Evolutionary conservation across 1,140 invertebrate genomes (phyloP), one percentile per base, ranked within the genome.

Genomic region (Orius laevigatus): DNA sequence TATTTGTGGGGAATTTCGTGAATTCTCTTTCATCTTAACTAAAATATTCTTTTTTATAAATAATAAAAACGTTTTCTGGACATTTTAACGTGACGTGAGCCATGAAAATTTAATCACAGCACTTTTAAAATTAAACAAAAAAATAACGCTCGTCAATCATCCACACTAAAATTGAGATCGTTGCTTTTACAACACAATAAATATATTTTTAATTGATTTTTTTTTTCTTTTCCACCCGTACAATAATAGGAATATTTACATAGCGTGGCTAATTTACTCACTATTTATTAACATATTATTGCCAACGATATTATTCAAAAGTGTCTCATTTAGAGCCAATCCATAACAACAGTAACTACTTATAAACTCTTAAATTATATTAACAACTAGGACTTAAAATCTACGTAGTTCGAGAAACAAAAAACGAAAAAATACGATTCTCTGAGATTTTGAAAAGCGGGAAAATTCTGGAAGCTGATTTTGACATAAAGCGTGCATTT

Each of bases 261-360:
- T 31, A 31, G 41, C 32, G 20, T 35, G 33, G 5, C 9, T 33
- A 25, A 33, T 44, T 14, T n/a, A 36, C 5, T 50, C 49, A 50
- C 49, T 50, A 50, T 40, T 16, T 50, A 50, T 50, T 50, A 50
- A 50, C 49, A 50, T 20, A 50, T 50, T 50, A 50, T 50, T 50
- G 49, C 49, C 49, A 50, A 44, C 40, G 35, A 45, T 46, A 46
- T 46, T 46, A 46, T 20, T 46, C 41, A 15, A 43, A 16, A 14
- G 41, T 18, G 41, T 15, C 19, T 18, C 15, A n/a, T 4, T 43
- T 18, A 11, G 15, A 35, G 19, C 20, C 35, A 35, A 38, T 36
- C 20, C 15, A 10, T 19, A 16, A 34, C 35, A 6, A 4, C 11
- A 18, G 12, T 33, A 34, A 15, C 44, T 46, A 46, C 44, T 33